phyloP scores from a whole-genome alignment of 2,113 vertebrate genomes.

The Stigmatopora nigra region DNA sequence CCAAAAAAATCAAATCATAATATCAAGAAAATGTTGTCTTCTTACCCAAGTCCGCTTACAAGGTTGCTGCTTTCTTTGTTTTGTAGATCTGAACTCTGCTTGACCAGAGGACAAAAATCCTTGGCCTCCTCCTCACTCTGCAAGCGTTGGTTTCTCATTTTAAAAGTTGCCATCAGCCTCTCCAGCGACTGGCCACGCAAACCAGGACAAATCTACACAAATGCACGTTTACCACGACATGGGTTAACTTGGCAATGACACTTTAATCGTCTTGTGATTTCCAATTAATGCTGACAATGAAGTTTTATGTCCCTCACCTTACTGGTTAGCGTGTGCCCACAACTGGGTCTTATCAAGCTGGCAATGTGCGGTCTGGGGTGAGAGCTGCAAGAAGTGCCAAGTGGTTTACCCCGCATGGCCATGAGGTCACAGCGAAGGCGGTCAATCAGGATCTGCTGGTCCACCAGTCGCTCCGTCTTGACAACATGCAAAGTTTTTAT shows the following conservation, averaged over 20 bases:
- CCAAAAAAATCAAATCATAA: too few relatives aligned
- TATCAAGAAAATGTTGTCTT: too few relatives aligned
- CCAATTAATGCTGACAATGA: not conserved
- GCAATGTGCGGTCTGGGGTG: constrained; percentile 68
- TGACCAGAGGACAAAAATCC: constrained; percentile 70
- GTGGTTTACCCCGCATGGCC: constrained; percentile 35
- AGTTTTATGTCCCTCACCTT: constrained; percentile 62
- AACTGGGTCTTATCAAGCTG: constrained; percentile 60
- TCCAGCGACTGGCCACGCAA: constrained; percentile 70
- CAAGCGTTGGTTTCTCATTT: constrained; percentile 73
- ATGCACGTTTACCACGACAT: constrained; percentile 9
- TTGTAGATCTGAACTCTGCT: constrained; percentile 58
- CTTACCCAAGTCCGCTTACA: constrained; percentile 1
- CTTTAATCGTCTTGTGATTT: not conserved
- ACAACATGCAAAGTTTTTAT: not conserved
- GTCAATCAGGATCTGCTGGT: constrained; percentile 78
- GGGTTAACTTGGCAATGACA: too few relatives aligned
- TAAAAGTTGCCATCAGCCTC: constrained; percentile 78
- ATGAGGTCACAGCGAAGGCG: constrained; percentile 68
- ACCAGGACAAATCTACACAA: constrained; percentile 73
- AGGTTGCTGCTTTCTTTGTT: constrained; percentile 43
- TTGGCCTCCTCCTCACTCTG: constrained; percentile 78
- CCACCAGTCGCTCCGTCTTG: constrained; percentile 83
- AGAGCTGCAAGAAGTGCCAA: constrained; percentile 14
- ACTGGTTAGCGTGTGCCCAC: constrained; percentile 40